Conservation (phyloP, 2,888 invertebrate species). For the Callosobruchus maculatus region DNA sequence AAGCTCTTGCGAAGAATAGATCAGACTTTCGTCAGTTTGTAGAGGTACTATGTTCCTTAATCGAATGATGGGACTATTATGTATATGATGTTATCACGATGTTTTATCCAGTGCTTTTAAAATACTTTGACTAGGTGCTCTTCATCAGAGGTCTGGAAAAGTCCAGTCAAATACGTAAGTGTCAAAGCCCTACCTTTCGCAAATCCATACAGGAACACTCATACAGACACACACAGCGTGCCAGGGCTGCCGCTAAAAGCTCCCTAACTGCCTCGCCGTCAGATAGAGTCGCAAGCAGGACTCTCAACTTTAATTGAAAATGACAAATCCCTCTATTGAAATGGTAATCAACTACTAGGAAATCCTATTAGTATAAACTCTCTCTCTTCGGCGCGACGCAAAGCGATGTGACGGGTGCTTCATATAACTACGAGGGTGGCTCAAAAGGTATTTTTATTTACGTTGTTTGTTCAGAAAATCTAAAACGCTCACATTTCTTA, state of each 20-base stretch:
- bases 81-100: too few relatives aligned
- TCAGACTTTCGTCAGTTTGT: too few relatives aligned
- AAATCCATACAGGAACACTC: constrained; percentile 4
- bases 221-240: not conserved
- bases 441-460: not conserved
- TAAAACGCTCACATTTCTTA: too few relatives aligned
- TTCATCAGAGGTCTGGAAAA: too few relatives aligned
- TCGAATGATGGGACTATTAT: too few relatives aligned
- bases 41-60: too few relatives aligned
- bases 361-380: constrained; percentile 55
- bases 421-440: not conserved
- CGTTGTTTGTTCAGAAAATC: too few relatives aligned
- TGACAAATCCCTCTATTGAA: constrained; percentile 54
- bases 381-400: constrained; percentile 42
- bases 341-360: constrained; percentile 55
- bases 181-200: not conserved
- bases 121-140: too few relatives aligned
- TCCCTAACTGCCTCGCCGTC: constrained; percentile 36
- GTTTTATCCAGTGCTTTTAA: too few relatives aligned
- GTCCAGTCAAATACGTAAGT: too few relatives aligned
- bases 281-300: constrained; percentile 40
- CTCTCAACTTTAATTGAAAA: constrained; percentile 55
- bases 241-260: constrained; percentile 28
- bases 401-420: not conserved
- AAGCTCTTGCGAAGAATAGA: too few relatives aligned